A percentile compares a stretch with the other conserved stretches of the same genome.
Conservation (phyloP, 2,797 vertebrate genomes). For the Rachycentron canadum region DNA sequence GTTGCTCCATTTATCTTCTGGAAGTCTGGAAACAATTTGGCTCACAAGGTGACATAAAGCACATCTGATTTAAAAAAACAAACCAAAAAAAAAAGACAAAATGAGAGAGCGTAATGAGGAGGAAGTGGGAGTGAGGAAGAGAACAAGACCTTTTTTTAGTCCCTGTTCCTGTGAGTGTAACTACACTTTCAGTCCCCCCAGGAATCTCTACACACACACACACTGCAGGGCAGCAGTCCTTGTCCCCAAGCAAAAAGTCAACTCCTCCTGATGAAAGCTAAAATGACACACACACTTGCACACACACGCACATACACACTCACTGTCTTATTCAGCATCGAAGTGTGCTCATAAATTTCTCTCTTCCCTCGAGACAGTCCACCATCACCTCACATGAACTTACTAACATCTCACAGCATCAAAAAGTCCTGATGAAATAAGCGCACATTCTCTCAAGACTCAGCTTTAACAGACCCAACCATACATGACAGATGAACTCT, state of each 20-base stretch:
- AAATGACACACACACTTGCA: conserved; percentile 31
- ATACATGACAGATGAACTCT: conserved; percentile 1
- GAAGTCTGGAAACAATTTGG: not conserved
- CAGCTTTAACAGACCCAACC: not conserved
- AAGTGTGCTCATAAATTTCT: conserved; percentile 38
- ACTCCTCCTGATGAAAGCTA: conserved; percentile 63
- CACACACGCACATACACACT: not conserved
- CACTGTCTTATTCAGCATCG: conserved; percentile 14
- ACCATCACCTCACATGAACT: conserved; percentile 33
- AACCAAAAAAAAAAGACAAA: not conserved
- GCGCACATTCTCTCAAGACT: conserved; percentile 7
- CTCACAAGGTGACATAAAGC: not conserved
- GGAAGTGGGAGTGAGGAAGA: not conserved
- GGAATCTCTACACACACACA: conserved; percentile 51
- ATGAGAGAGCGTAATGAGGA: not conserved
- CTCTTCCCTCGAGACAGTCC: not conserved
- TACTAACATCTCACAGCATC: conserved; percentile 20
- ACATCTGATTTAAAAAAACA: not conserved
- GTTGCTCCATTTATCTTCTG: conserved; percentile 17
- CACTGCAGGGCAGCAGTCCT: conserved; percentile 46
- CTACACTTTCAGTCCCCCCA: conserved; percentile 46
- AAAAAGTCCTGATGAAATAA: conserved; percentile 24
- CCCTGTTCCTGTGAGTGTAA: conserved; percentile 47
- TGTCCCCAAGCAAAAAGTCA: conserved; percentile 59
- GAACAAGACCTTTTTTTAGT: conserved; percentile 22